These are phyloP conservation scores for Orchesellides sinensis DNA, from an alignment of 2,888 invertebrate genomes.

Conservation along the genomic window DNA sequence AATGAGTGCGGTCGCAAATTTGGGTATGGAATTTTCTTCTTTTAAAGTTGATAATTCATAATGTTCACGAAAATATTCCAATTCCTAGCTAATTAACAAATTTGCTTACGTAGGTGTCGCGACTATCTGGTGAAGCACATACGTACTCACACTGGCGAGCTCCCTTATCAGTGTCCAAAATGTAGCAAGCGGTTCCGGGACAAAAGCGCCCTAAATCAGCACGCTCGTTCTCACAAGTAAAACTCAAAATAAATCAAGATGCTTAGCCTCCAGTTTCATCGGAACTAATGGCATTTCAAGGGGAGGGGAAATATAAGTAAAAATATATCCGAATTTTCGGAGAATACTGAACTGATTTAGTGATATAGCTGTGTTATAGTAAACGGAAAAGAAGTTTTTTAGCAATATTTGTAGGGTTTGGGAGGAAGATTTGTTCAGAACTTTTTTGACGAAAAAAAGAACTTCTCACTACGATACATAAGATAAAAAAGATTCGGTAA, in stretches of 20 bases:
- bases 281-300: slow-evolving; percentile 4
- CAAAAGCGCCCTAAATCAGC: slow-evolving; percentile 73
- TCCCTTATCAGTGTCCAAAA: slow-evolving; percentile 72
- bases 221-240: slow-evolving; percentile 72
- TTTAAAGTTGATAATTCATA: background rate
- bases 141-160: slow-evolving; percentile 71
- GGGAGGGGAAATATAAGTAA: slow-evolving; percentile 24
- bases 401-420: slow-evolving; percentile 64
- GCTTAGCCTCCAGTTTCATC: slow-evolving; percentile 57
- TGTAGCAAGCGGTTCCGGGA: slow-evolving; percentile 72
- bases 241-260: slow-evolving; percentile 57
- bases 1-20: slow-evolving; percentile 73
- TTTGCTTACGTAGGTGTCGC: slow-evolving; percentile 70
- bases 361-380: slow-evolving; percentile 68
- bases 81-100: slow-evolving; percentile 31
- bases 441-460: slow-evolving; percentile 43
- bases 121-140: slow-evolving; percentile 71
- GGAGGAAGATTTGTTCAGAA: slow-evolving; percentile 43
- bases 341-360: slow-evolving; percentile 68
- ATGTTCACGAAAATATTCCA: background rate
- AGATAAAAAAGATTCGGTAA: slow-evolving; percentile 11
- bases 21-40: slow-evolving; percentile 49
- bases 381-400: slow-evolving; percentile 63
- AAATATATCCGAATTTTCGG: slow-evolving; percentile 65
- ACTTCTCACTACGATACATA: slow-evolving; percentile 23